Percentiles rank a stretch among this genome's conserved stretches.
phyloP scores from a whole-genome alignment of 1,140 invertebrate species.

The Brachionus rubens region DNA sequence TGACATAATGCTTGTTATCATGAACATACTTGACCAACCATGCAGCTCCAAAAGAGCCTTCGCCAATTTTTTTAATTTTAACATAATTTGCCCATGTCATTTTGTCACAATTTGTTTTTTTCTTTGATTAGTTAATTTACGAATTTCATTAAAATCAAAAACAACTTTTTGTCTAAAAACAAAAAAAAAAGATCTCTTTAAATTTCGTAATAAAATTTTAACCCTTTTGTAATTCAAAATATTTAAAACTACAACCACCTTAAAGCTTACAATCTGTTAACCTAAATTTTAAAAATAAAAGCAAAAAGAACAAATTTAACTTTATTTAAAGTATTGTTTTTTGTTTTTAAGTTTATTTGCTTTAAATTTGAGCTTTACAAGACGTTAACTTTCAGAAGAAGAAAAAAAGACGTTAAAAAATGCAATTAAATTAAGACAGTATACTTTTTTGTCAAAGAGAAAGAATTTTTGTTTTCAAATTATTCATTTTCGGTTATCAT shows the following conservation, averaged over 20 bases:
- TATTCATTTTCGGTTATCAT: too few relatives aligned
- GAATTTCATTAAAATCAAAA: background rate
- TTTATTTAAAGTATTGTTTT: too few relatives aligned
- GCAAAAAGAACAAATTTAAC: too few relatives aligned
- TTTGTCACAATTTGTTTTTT: background rate
- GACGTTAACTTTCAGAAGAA: too few relatives aligned
- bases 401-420: too few relatives aligned
- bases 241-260: background rate
- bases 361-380: too few relatives aligned
- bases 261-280: background rate
- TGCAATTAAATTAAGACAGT: too few relatives aligned
- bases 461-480: too few relatives aligned
- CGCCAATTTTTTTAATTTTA: constrained; percentile 37
- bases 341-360: too few relatives aligned
- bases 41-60: constrained; percentile 39
- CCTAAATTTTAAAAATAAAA: background rate
- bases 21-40: constrained; percentile 7
- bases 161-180: background rate
- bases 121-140: background rate
- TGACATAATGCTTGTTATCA: constrained; percentile 10
- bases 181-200: background rate
- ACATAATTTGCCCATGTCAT: constrained; percentile 34
- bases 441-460: too few relatives aligned
- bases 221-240: background rate
- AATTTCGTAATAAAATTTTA: background rate